A percentile compares a stretch with the other conserved stretches of the same genome.
Conservation (phyloP, 23 tunicate species). For the Styela plicata region DNA sequence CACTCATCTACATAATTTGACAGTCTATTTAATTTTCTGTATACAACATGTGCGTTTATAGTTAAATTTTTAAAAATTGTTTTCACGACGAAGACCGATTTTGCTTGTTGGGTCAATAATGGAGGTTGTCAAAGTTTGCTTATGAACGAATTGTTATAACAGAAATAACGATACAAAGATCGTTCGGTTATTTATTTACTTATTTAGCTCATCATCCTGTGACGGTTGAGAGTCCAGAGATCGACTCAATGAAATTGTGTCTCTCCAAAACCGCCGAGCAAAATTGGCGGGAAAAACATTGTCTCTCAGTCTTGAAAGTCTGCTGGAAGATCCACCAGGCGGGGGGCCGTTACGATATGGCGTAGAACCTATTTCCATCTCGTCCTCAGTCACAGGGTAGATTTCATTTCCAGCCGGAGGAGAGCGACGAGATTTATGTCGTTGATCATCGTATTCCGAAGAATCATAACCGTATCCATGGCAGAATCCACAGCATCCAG, state of each 20-base stretch:
- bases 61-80: no score
- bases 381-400: not conserved
- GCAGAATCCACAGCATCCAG: constrained; percentile 66
- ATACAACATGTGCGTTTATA: no score
- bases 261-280: constrained; percentile 67
- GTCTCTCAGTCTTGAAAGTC: not conserved
- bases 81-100: no score
- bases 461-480: constrained; percentile 52
- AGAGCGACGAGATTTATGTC: not conserved
- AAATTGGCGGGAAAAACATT: constrained; percentile 27
- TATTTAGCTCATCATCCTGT: not conserved
- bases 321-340: not conserved
- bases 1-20: no score
- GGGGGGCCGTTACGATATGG: constrained; percentile 3
- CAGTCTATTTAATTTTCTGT: no score
- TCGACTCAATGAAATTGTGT: constrained; percentile 2
- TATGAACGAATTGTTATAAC: no score
- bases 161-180: no score
- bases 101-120: no score
- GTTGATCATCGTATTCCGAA: not conserved
- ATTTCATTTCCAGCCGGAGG: not conserved
- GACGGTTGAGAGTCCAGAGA: not conserved
- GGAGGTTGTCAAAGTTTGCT: no score
- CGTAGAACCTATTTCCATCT: not conserved
- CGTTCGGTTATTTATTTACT: no score